Percentiles rank a stretch among this genome's conserved stretches.
Conservation (phyloP, 2,888 invertebrate species). For the Leucania comma region DNA sequence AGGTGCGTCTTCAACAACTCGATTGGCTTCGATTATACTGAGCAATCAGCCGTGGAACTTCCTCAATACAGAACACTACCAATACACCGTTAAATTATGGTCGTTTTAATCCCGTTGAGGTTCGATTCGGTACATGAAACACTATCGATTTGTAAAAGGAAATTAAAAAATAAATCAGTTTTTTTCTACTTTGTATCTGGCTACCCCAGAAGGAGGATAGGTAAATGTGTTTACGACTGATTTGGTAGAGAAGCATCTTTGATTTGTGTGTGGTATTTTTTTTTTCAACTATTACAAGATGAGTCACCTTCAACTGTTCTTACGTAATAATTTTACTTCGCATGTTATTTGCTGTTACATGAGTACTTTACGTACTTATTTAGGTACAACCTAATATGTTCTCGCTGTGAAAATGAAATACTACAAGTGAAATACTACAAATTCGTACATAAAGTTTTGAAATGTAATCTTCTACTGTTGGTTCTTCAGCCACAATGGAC, state of each 20-base stretch:
- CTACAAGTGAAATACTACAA: constrained; percentile 32
- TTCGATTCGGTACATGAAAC: no score
- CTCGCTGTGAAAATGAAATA: no score
- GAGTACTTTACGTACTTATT: not conserved
- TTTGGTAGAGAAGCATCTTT: not conserved
- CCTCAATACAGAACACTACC: constrained; percentile 1
- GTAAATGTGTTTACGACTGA: not conserved
- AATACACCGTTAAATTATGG: no score
- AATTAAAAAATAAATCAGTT: no score
- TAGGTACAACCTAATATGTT: not conserved
- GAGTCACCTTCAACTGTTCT: not conserved
- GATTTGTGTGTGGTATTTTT: not conserved
- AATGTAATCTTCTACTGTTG: constrained; percentile 30
- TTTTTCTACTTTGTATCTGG: not conserved
- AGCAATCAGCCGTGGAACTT: not conserved
- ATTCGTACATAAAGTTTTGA: constrained; percentile 29
- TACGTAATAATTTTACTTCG: not conserved
- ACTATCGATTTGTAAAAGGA: no score
- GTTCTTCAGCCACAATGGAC: not conserved
- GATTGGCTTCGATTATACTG: not conserved
- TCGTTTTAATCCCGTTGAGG: no score
- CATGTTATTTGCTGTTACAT: not conserved
- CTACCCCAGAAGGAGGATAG: not conserved
- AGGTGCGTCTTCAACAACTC: not conserved
- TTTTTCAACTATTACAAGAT: not conserved